Evolutionary conservation across 2,888 invertebrate genomes (phyloP), one percentile per base, ranked within the genome.

Genomic region (Thecophora atra): DNA sequence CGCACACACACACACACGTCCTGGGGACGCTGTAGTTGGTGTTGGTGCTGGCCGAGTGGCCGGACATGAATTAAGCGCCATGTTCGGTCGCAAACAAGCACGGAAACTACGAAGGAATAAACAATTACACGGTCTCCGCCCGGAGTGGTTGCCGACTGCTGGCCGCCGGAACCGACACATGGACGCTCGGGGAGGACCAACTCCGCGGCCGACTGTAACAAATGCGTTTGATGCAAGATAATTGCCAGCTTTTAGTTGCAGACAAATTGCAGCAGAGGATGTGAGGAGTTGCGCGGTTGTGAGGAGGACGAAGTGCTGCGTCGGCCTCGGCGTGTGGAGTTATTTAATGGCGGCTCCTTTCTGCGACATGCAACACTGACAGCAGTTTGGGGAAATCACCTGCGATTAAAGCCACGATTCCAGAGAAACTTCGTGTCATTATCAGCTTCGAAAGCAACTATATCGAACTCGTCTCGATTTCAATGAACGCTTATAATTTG

Each of bases 211-310:
- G 81, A 82, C 83, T 83, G 80, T 82, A 83, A 82, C 79, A 82
- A 82, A 83, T 83, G 81, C 77, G 80, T 81, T 81, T 80, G 76
- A 78, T 78, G 81, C 79, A 81, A 81, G 79, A 79, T 83, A 83
- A 83, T 83, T 83, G 81, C 78, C 75, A 81, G 82, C 81, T 82
- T 81, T 58, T 78, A 79, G 77, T 77, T 77, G 76, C 78, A 79
- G 81, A 81, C 79, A 81, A 81, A 81, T 62, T 81, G 80, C 76
- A 26, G n/a, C 3, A 13, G 11, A 15, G 3, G 4, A 47, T 15
- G 17, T n/a, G 47, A 47, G 47, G 17, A 11, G 47, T n/a, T 47
- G 47, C 6, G 47, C 17, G 4, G 47, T n/a, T 47, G n/a, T 13
- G 44, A 44, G 44, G 13, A 17, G 17, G 17, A n/a, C 47, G 47